Base-by-base conservation (phyloP, 2,113 vertebrate species). In the Dromas ardeola region DNA sequence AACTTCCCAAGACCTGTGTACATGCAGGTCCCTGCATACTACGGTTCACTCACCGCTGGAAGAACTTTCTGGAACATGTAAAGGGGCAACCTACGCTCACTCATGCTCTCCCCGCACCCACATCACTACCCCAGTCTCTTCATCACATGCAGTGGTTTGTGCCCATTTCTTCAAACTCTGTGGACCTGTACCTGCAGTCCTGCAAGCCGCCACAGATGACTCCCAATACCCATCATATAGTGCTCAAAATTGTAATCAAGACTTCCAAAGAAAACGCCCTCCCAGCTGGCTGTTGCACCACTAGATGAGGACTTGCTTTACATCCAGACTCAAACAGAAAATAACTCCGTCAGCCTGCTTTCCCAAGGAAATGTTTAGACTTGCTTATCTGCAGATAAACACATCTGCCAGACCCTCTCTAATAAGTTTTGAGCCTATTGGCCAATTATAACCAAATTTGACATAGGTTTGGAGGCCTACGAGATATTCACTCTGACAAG, bases 301-400 rank as follows among this genome's bases (percentile, higher is more conserved):
- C 43, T 29, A 90, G 40, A 53, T 0, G 6, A 74, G 38, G 43
- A 45, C 67, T 81, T 55, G 55, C 52, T 94, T 27, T 52, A 58
- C 52, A 38, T 72, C 38, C 52, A 6, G 2, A 9, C 42, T 92
- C 69, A 45, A 78, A 50, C 15, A 81, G 78, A 91, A 93, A 79
- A 65, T 2, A 69, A 42, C 29, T 86, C 69, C 17, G 6, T 53
- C 52, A 26, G 87, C 70, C 90, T 80, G 0, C 36, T 90, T 96
- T 96, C 93, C 84, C 90, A 96, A 93, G 90, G 81, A 93, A 93
- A 80, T 80, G 71, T 93, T 97, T 94, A 94, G 70, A 90, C 66
- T 65, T 65, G 9, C 93, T 96, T 96, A 94, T 95, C 91, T 94
- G 66, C 1, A 4, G 81, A 89, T 96, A 96, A 96, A 90, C 81